phyloP scores from a whole-genome alignment of 2,113 vertebrate species.

The Columba livia region DNA sequence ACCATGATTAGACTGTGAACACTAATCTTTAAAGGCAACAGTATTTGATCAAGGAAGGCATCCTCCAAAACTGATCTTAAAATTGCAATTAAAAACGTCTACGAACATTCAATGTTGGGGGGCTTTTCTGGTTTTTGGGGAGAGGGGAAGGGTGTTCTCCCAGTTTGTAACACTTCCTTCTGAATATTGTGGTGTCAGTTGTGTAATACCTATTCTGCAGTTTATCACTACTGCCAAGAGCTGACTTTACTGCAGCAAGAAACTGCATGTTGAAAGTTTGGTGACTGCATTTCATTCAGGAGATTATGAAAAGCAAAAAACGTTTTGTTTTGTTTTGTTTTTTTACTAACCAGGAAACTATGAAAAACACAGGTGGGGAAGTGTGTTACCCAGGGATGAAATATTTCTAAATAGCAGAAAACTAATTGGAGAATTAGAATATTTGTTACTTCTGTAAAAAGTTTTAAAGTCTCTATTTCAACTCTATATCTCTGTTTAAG shows the following conservation, averaged over 20 bases:
- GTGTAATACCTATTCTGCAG: not conserved
- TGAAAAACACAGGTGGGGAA: not conserved
- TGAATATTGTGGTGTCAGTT: not conserved
- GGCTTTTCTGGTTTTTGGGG: not conserved
- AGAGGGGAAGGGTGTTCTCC: not conserved
- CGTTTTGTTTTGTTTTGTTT: not conserved
- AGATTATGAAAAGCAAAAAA: not conserved
- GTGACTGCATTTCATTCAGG: not conserved
- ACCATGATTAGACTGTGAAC: conserved; percentile 70
- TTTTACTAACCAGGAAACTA: not conserved
- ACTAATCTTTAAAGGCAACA: conserved; percentile 69
- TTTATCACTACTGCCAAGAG: conserved; percentile 37
- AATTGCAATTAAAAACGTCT: not conserved
- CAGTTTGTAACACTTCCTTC: not conserved
- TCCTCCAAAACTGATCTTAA: conserved; percentile 40
- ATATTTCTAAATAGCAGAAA: not conserved
- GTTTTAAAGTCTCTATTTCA: not conserved
- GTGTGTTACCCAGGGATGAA: not conserved
- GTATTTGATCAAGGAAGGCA: conserved; percentile 45
- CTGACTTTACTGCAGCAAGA: conserved; percentile 58
- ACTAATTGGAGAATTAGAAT: not conserved
- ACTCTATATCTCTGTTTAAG: not conserved
- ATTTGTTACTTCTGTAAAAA: not conserved
- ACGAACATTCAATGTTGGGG: not conserved
- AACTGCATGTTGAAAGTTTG: not conserved